Base-by-base conservation (phyloP, 2,888 invertebrate genomes). In the Scrobipalpa costella region DNA sequence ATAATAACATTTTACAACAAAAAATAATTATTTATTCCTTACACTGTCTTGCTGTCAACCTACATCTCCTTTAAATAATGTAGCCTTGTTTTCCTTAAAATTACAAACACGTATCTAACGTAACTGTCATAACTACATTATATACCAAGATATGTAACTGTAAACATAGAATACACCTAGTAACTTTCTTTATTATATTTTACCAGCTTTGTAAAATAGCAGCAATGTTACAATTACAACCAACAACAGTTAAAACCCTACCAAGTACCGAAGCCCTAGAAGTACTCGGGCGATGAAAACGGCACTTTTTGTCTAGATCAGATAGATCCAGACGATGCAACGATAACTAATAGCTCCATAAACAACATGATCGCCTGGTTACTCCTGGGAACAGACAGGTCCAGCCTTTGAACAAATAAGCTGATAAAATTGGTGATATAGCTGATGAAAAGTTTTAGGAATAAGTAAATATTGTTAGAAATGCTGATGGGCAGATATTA, bases 271-370 rank as follows among this genome's bases (percentile, higher is more conserved):
- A 2, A 19, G 6, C 19, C 49, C 17, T 47, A 15, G 47, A 7
- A 8, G 21, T 13, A 52, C 50, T 38, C 66, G 70, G 79, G 82
- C 84, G 85, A 85, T 83, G 84, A 86, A 85, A 86, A 82, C 87
- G 83, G 85, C 85, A 85, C 86, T 86, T 87, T 85, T 86, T 86
- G 81, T 78, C 75, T 70, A 80, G 83, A 83, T 83, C 78, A 79
- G 85, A 88, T 34, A 80, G 86, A 88, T 55, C 85, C 82, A 80
- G 74, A 81, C 78, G 87, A 87, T 87, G 83, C 78, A 73, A 77
- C 76, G 79, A 81, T 83, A 81, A 78, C 86, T 88, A 88, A 89
- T 88, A 88, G 86, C 86, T 85, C 85, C 85, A 89, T 88, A 88
- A 88, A 89, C 85, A 80, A 88, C 86, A 87, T 89, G 85, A 88